phyloP scores from a whole-genome alignment of 30 jellyfish, hydroid and myxozoan genomes.

The Nemopilema nomurai region DNA sequence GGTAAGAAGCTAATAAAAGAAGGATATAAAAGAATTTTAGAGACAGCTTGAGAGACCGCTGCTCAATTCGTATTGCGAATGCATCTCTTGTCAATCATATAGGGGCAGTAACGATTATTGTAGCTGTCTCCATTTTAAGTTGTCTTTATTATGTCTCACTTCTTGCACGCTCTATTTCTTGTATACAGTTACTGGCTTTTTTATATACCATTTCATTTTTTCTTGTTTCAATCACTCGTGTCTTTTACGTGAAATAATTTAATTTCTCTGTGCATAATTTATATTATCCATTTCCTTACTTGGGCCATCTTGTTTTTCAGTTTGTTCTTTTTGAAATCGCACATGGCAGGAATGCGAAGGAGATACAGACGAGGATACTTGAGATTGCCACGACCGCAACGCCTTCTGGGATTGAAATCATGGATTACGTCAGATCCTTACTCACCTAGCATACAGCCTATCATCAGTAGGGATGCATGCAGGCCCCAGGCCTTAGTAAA shows the following conservation, averaged over 20 bases:
- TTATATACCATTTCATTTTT: too few relatives aligned
- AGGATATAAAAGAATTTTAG: too few relatives aligned
- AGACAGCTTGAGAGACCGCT: too few relatives aligned
- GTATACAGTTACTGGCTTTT: too few relatives aligned
- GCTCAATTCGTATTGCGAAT: too few relatives aligned
- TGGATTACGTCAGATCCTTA: constrained; percentile 22
- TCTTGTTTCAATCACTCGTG: too few relatives aligned
- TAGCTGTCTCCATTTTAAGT: too few relatives aligned
- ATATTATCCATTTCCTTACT: not conserved
- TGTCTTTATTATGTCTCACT: too few relatives aligned
- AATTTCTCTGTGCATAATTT: not conserved
- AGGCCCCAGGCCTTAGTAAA: constrained; percentile 62
- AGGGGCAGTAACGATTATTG: too few relatives aligned
- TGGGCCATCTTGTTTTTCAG: constrained; percentile 11
- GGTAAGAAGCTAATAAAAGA: too few relatives aligned
- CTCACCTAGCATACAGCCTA: not conserved
- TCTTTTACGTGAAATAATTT: not conserved
- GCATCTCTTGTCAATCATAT: too few relatives aligned
- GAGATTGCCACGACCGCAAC: constrained; percentile 43
- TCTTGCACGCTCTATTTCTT: too few relatives aligned
- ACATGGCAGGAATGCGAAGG: constrained; percentile 12
- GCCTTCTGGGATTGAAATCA: constrained; percentile 18
- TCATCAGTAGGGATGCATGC: constrained; percentile 27
- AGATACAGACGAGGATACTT: constrained; percentile 33
- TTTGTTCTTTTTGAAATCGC: constrained; percentile 47